Percentiles rank a stretch among this genome's conserved stretches.
phyloP scores from a whole-genome alignment of 2,888 invertebrate species.

The Silvanus unidentatus region DNA sequence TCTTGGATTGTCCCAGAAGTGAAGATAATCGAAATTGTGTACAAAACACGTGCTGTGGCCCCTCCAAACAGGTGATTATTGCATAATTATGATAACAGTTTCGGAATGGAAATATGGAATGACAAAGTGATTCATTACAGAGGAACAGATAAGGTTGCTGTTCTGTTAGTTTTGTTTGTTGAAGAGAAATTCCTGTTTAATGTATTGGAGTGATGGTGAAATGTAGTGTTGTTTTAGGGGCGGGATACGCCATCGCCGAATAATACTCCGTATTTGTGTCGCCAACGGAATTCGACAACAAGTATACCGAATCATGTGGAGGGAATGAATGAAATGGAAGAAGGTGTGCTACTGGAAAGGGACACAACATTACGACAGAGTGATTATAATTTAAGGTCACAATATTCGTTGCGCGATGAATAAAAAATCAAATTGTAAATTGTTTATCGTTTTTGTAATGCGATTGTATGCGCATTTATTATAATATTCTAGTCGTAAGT shows the following conservation, averaged over 20 bases:
- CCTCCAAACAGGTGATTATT: constrained; percentile 63
- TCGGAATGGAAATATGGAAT: too few relatives aligned
- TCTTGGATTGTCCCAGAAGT: constrained; percentile 81
- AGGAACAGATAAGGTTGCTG: not conserved
- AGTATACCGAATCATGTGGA: constrained; percentile 38
- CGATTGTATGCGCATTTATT: too few relatives aligned
- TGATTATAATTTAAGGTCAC: constrained; percentile 21
- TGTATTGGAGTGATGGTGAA: not conserved
- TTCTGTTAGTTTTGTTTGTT: not conserved
- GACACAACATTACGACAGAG: constrained; percentile 21
- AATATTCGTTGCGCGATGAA: not conserved
- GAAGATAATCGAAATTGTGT: constrained; percentile 57
- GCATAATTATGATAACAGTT: too few relatives aligned
- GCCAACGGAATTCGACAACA: constrained; percentile 63
- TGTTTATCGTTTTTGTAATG: too few relatives aligned
- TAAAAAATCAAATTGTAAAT: not conserved
- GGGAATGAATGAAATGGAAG: constrained; percentile 50
- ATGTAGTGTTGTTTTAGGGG: constrained; percentile 42
- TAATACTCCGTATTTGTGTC: constrained; percentile 74
- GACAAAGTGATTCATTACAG: too few relatives aligned
- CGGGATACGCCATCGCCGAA: constrained; percentile 68
- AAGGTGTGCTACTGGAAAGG: constrained; percentile 45
- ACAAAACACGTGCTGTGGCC: constrained; percentile 83
- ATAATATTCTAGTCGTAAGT: too few relatives aligned
- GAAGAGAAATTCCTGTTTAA: not conserved